Base-by-base conservation (phyloP, 2,113 vertebrate genomes). In the Hippocampus comes region DNA sequence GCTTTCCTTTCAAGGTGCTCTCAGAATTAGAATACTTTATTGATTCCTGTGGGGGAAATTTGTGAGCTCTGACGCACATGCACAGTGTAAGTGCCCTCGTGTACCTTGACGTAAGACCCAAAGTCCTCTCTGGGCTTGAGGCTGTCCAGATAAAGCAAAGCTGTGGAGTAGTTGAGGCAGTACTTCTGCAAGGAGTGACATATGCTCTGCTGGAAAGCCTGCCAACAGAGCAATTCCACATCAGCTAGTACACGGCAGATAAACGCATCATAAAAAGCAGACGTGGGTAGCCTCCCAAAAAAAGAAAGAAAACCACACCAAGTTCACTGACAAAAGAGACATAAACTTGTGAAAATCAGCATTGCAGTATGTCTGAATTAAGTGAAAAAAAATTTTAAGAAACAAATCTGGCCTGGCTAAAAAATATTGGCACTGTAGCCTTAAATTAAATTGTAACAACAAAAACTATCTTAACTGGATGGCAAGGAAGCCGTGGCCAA, bases 181-280 rank as follows among this genome's bases (percentile, higher is more conserved):
- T 96, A 97, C 73, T 93, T 95, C 87, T 97, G 94, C 74, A 96
- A 94, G 77, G 92, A 94, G 84, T 93, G 92, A 80, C 95, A 97
- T 63, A 97, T 90, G 74, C 92, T 92, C 51, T 93, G 94, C 71
- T 84, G 87, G 87, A 97, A 97, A 59, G 84, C 88, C 93, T 94
- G 90, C 82, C 89, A 81, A 80, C 76, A 87, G 68, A 76, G 38
- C 25, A 38, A 49, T 1, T 17, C 65, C 65, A 72, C 61, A 48
- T 72, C 34, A 64, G 43, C 9, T 27, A 43, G 55, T 42, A 34
- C 38, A 42, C 48, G 60, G 53, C 30, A 70, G 67, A 77, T 72
- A 63, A 80, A 80, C 60, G 17, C 9, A 46, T 46, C 34, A 49
- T 73, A 72, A 74, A 78, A 63, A 51, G 48, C 48, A 51, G 48